Evolutionary conservation across 2,113 vertebrate species (phyloP).

Genomic region (Thymallus thymallus): DNA sequence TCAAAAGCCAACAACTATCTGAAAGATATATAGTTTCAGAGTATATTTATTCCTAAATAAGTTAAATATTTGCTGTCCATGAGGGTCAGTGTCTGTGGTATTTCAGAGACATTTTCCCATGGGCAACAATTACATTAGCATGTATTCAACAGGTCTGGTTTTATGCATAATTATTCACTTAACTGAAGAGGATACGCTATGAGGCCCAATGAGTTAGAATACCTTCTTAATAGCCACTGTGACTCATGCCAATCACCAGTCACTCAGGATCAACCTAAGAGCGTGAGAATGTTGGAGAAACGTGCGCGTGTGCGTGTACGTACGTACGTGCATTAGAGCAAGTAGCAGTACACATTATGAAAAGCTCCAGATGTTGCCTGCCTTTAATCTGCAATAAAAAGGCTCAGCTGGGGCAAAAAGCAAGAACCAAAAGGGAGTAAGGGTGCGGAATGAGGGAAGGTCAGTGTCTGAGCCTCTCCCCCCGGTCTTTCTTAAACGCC

Average conservation of each 20-base stretch:
- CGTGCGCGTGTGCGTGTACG: constrained; percentile 44
- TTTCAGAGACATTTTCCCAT: constrained; percentile 49
- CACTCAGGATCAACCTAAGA: constrained; percentile 66
- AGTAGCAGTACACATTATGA: constrained; percentile 71
- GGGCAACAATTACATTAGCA: constrained; percentile 58
- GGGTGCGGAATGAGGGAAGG: constrained; percentile 81
- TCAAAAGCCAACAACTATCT: not conserved
- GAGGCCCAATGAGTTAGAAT: constrained; percentile 29
- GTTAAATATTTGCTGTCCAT: constrained; percentile 32
- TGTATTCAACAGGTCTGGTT: constrained; percentile 49
- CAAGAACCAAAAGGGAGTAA: constrained; percentile 71
- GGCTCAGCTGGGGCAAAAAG: constrained; percentile 86
- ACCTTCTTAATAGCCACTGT: constrained; percentile 62
- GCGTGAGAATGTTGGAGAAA: constrained; percentile 70
- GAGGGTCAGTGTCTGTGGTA: constrained; percentile 18
- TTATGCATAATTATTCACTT: constrained; percentile 69
- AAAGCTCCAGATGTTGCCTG: constrained; percentile 87
- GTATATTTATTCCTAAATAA: not conserved
- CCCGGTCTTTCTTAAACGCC: constrained; percentile 69
- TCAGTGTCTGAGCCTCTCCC: constrained; percentile 60
- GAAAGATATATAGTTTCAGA: not conserved
- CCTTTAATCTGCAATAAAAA: constrained; percentile 88
- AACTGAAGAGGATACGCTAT: constrained; percentile 29
- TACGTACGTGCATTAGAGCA: constrained; percentile 55
- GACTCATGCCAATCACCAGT: constrained; percentile 71